Percentiles rank a stretch among this genome's conserved stretches.
Evolutionary conservation across 2,113 vertebrate species (phyloP).

Genomic region (Lepus americanus): DNA sequence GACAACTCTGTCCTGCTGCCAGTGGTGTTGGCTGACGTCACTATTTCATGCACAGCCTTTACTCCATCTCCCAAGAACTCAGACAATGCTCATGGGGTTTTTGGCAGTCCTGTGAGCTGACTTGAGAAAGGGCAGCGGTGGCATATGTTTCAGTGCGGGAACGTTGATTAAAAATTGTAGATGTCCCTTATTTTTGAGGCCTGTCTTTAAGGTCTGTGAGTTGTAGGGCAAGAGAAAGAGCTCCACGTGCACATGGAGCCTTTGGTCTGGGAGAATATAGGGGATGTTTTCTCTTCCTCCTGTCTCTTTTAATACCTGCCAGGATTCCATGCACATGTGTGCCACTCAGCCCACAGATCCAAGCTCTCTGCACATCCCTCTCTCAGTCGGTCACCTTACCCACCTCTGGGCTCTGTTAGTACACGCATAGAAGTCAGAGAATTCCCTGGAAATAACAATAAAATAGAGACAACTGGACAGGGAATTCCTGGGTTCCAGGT

Average conservation of each 20-base stretch:
- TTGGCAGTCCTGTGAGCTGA: neutral
- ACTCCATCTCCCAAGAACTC: neutral
- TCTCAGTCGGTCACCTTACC: neutral
- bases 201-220: neutral
- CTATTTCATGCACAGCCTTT: neutral
- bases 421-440: neutral
- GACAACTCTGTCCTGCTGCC: neutral
- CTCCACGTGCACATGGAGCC: neutral
- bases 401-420: neutral
- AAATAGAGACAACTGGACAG: neutral
- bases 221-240: neutral
- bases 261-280: neutral
- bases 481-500: neutral
- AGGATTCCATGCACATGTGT: neutral
- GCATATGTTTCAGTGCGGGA: neutral
- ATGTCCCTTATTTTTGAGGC: neutral
- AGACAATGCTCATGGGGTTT: neutral
- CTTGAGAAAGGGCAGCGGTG: neutral
- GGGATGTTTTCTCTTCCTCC: neutral
- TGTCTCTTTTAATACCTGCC: neutral
- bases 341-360: neutral
- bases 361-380: neutral
- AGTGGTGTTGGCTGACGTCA: rapidly evolving
- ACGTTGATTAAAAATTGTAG: neutral
- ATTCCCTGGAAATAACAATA: neutral